Evolutionary conservation across 1,140 invertebrate genomes (phyloP), one percentile per base, ranked within the genome.

Genomic region (Forficula auricularia): DNA sequence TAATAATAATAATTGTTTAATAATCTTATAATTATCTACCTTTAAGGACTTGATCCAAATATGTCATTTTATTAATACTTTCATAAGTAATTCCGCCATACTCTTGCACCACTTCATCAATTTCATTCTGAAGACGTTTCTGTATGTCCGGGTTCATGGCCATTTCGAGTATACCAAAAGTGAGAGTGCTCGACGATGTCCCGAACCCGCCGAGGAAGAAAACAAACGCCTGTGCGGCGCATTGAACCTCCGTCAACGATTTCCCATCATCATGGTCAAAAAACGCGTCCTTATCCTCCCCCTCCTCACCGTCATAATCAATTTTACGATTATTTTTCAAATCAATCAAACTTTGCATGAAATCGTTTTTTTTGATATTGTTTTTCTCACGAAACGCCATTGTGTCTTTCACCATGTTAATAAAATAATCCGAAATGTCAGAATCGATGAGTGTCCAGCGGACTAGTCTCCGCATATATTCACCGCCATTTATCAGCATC

Each of bases 121-220:
- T 57, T 52, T 70, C 66, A 20, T 60, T 47, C 36, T 55, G 51
- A 0, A 69, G 43, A 41, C 50, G 56, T 3, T 67, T 53, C 48
- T 72, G 68, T 13, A 59, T 45, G 6, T 65, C 58, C 3, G 56
- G 63, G 51, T 70, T 54, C 9, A 55, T 37, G 3, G 67, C 66
- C 32, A 73, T 51, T 36, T 56, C 51, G 43, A 67, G 64, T 2
- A 57, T 42, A 3, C 57, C 44, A 44, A 63, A 66, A 4, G 56
- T 45, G 3, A 72, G 38, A 3, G 60, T 55, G 0, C 51, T 62
- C 3, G 67, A 54, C 0, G 61, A 59, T 0, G 64, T 67, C 15
- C 66, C 64, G 47, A 63, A 69, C 0, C 67, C 67, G 35, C 60
- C 66, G 38, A 64, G 39, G 38, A 67, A 56, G 48, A 69, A 69